These are phyloP conservation scores for Megastigmus dorsalis DNA, from an alignment of 2,888 invertebrate species.

Conservation along the genomic window DNA sequence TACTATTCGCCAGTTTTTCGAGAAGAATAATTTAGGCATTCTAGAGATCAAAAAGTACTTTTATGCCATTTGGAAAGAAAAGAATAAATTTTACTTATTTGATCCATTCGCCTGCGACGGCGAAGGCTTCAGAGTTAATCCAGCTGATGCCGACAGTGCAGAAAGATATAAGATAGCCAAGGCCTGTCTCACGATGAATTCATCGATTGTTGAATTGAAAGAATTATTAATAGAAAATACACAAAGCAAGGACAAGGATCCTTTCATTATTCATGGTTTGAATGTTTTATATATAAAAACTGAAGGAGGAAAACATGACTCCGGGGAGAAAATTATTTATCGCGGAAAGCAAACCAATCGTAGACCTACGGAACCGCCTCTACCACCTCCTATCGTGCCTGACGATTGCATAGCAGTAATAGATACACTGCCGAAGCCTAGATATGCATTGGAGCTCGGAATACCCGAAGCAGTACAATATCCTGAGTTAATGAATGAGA, in stretches of 20 bases:
- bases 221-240: constrained; percentile 67
- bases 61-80: constrained; percentile 70
- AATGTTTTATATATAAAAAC: constrained; percentile 68
- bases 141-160: constrained; percentile 55
- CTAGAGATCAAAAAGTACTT: constrained; percentile 67
- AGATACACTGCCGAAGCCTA: constrained; percentile 62
- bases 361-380: constrained; percentile 59
- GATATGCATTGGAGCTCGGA: constrained; percentile 54
- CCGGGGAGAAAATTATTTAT: constrained; percentile 66
- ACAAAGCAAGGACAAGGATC: constrained; percentile 65
- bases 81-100: constrained; percentile 66
- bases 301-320: constrained; percentile 56
- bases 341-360: constrained; percentile 65
- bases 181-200: constrained; percentile 69
- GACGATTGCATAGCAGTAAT: constrained; percentile 53
- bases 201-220: constrained; percentile 64
- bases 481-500: constrained; percentile 64
- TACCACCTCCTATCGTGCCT: not conserved
- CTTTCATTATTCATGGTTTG: constrained; percentile 67
- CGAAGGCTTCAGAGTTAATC: constrained; percentile 65
- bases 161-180: constrained; percentile 56
- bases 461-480: constrained; percentile 58
- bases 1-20: constrained; percentile 66
- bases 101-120: constrained; percentile 70
- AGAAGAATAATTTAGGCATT: constrained; percentile 59